phyloP scores from a whole-genome alignment of 2,888 invertebrate species.

The Scaptomyza flava region DNA sequence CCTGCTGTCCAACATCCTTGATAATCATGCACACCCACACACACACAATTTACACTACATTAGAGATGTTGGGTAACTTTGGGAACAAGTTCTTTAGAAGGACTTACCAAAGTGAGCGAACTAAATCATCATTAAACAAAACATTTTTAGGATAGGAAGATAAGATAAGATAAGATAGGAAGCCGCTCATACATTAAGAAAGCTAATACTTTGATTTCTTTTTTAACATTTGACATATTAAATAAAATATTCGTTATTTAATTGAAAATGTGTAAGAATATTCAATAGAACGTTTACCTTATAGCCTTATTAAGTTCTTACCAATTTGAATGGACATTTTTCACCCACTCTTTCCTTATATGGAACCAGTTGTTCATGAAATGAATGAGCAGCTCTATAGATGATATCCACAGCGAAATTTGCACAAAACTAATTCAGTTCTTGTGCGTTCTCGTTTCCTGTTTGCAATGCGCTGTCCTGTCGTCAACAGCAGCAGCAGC shows the following conservation, averaged over 20 bases:
- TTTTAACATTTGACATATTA: no score
- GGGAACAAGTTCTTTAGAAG: background rate
- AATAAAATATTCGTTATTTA: no score
- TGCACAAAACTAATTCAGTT: slow-evolving; percentile 74
- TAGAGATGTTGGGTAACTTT: background rate
- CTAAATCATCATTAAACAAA: no score
- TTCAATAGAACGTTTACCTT: no score
- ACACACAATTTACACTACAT: background rate
- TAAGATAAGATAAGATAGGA: no score
- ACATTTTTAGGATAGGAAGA: no score
- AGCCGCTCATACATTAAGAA: no score
- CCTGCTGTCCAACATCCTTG: slow-evolving; percentile 34
- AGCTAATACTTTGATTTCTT: no score
- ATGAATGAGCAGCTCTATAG: background rate
- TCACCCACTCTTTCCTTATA: no score
- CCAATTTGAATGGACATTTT: background rate
- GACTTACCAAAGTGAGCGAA: background rate
- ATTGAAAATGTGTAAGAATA: no score
- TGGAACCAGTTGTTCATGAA: background rate
- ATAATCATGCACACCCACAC: slow-evolving; percentile 26
- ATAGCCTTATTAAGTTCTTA: no score
- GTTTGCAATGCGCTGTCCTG: slow-evolving; percentile 38
- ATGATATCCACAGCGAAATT: slow-evolving; percentile 26
- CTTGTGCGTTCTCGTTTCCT: slow-evolving; percentile 63
- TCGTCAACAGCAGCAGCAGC: slow-evolving; percentile 37